phyloP scores from a whole-genome alignment of 1,140 invertebrate species.

The Meteorus sp. region DNA sequence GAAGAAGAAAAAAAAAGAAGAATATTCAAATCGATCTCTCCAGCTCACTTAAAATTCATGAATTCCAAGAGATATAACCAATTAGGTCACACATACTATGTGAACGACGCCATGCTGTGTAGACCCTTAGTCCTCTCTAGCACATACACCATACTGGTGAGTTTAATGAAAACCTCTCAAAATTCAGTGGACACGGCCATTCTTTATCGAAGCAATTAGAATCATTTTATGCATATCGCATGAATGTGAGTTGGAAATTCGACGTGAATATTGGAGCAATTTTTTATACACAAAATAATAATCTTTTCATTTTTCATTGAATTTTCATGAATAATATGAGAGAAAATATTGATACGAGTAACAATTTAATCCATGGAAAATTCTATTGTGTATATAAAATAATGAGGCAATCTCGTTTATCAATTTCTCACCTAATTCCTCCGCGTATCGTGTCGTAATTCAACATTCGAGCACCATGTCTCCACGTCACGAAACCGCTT shows the following conservation, averaged over 20 bases:
- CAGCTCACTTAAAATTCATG: constrained; percentile 38
- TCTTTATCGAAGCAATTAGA: constrained; percentile 51
- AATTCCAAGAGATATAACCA: constrained; percentile 40
- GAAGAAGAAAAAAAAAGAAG: not conserved
- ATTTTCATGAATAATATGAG: too few relatives aligned
- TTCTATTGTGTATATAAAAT: not conserved
- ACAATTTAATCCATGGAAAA: not conserved
- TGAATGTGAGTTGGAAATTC: constrained; percentile 32
- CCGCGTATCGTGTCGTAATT: constrained; percentile 84
- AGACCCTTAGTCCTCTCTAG: not conserved
- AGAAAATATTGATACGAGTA: not conserved
- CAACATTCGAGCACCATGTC: constrained; percentile 73
- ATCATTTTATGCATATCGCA: constrained; percentile 35
- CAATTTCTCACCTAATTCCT: constrained; percentile 72
- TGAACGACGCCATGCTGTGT: not conserved
- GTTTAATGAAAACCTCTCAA: constrained; percentile 52
- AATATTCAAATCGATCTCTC: not conserved
- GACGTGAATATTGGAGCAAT: not conserved
- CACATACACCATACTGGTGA: not conserved
- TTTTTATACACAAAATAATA: too few relatives aligned
- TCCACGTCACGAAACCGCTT: constrained; percentile 78
- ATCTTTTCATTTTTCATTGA: not conserved
- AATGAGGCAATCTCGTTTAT: not conserved
- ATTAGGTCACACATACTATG: constrained; percentile 36
- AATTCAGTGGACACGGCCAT: constrained; percentile 45